Conservation (phyloP, 2,888 invertebrate genomes). For the Aphodius granarius region DNA sequence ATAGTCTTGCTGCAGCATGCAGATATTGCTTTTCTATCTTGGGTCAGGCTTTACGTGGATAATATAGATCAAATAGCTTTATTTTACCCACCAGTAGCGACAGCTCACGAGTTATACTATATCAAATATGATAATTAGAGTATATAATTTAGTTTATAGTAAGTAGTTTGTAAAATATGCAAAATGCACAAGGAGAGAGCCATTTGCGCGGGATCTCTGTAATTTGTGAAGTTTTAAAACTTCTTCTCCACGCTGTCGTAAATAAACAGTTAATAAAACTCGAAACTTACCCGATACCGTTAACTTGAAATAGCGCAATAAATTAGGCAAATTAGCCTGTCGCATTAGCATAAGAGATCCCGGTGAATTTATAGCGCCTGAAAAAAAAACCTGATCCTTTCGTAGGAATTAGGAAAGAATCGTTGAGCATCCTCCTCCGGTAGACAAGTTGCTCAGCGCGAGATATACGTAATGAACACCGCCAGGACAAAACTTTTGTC, state of each 20-base stretch:
- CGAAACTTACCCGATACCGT: not conserved
- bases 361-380: not conserved
- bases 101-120: too few species aligned
- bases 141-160: too few species aligned
- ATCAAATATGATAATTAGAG: too few species aligned
- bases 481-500: not conserved
- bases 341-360: not conserved
- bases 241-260: too few species aligned
- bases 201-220: too few species aligned
- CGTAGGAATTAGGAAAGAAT: not conserved
- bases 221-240: not conserved
- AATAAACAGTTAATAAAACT: not conserved
- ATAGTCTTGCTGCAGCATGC: not conserved
- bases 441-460: not conserved
- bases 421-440: not conserved
- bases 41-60: not conserved
- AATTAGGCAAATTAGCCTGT: not conserved
- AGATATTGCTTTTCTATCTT: not conserved
- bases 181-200: too few species aligned
- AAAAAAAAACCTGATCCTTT: not conserved
- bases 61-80: not conserved
- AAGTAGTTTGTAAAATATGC: not conserved
- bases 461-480: not conserved
- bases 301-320: not conserved
- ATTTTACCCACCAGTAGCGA: too few species aligned